Evolutionary conservation across 2,113 vertebrate species (phyloP).

Genomic region (Sakesphorus luctuosus): DNA sequence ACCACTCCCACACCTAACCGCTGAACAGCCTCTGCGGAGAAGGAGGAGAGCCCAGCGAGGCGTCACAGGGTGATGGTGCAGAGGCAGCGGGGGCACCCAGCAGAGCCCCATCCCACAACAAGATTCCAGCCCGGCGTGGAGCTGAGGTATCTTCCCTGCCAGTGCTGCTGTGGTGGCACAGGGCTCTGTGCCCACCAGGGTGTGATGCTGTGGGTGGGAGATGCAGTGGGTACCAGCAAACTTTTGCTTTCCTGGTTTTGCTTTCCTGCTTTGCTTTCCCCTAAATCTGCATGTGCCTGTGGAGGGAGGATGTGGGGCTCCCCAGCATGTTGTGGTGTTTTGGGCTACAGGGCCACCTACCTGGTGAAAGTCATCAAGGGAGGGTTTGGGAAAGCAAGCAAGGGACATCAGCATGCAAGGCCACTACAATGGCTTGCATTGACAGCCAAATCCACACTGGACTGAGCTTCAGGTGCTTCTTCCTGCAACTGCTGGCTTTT

Average conservation of each 20-base stretch:
- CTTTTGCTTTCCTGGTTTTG: not conserved
- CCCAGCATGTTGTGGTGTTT: rapidly evolving
- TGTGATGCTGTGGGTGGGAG: not conserved
- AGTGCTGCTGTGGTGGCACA: not conserved
- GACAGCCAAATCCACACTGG: not conserved
- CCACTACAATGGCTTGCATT: not conserved
- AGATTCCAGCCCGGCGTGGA: not conserved
- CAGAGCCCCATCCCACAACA: not conserved
- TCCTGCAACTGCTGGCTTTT: not conserved
- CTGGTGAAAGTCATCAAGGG: rapidly evolving
- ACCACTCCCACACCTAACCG: not conserved
- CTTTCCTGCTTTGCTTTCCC: not conserved
- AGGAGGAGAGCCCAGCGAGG: not conserved
- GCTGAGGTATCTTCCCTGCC: not conserved
- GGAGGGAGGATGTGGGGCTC: not conserved
- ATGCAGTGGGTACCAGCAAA: not conserved
- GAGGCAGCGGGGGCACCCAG: not conserved
- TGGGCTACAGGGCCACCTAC: not conserved
- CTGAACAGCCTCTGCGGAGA: not conserved
- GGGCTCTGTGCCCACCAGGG: not conserved
- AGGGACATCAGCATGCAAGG: not conserved
- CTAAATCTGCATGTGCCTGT: rapidly evolving
- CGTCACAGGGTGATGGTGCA: not conserved
- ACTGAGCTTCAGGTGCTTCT: not conserved
- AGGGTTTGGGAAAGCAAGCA: not conserved